A percentile compares a stretch with the other conserved stretches of the same genome.
phyloP scores from a whole-genome alignment of 2,888 invertebrate species.

The Cheilosia vulpina region DNA sequence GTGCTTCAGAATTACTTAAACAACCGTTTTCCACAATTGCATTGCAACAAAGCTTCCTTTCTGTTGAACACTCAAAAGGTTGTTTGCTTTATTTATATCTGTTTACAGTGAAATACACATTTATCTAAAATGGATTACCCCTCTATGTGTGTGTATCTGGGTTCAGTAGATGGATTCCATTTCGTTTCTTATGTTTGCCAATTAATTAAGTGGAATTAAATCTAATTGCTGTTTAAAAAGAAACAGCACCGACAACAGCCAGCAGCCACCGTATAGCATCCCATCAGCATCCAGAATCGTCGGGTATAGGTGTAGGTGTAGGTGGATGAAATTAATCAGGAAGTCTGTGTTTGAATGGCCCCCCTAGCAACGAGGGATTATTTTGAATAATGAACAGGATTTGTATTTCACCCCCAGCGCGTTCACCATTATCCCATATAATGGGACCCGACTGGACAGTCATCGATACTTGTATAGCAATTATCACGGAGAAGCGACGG shows the following conservation, averaged over 20 bases:
- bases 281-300: neutral
- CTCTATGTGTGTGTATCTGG: slow-evolving; percentile 1
- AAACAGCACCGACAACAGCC: slow-evolving; percentile 21
- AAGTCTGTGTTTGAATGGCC: slow-evolving; percentile 59
- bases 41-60: neutral
- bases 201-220: slow-evolving; percentile 73
- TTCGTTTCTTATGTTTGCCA: slow-evolving; percentile 62
- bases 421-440: slow-evolving; percentile 40
- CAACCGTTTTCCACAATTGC: neutral
- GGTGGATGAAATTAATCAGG: slow-evolving; percentile 66
- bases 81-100: neutral
- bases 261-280: slow-evolving; percentile 1
- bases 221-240: slow-evolving; percentile 67
- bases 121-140: neutral
- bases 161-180: slow-evolving; percentile 28
- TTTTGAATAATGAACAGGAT: slow-evolving; percentile 73
- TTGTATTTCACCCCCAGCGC: slow-evolving; percentile 52
- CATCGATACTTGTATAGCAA: slow-evolving; percentile 46
- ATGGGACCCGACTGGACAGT: slow-evolving; percentile 21
- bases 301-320: neutral
- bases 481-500: slow-evolving; percentile 29
- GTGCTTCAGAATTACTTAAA: too few species aligned
- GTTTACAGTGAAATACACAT: slow-evolving; percentile 12
- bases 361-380: slow-evolving; percentile 67
- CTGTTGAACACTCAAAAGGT: neutral